phyloP scores from a whole-genome alignment of 2,888 invertebrate species.

The Microplitis manilae region DNA sequence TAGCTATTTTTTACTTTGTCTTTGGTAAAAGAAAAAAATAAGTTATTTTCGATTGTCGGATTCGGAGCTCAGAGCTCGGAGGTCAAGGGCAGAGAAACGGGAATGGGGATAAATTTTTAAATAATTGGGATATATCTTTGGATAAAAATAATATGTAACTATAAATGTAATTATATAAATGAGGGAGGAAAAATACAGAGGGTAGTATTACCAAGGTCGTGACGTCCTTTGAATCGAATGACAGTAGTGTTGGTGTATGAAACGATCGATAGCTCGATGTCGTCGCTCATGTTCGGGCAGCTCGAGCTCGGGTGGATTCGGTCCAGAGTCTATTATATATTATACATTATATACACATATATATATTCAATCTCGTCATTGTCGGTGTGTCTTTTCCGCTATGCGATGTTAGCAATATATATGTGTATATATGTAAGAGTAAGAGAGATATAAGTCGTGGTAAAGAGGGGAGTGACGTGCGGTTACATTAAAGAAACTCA shows the following conservation, averaged over 20 bases:
- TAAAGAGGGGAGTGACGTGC: constrained; percentile 21
- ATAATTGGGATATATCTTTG: background rate
- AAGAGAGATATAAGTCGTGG: constrained; percentile 3
- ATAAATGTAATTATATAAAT: background rate
- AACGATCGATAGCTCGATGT: constrained; percentile 53
- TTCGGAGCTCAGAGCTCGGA: too few species aligned
- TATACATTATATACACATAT: background rate
- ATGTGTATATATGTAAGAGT: constrained; percentile 2
- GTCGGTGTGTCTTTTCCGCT: background rate
- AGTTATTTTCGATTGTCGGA: too few species aligned
- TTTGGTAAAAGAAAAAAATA: too few species aligned
- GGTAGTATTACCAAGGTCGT: constrained; percentile 49
- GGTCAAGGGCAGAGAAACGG: too few species aligned
- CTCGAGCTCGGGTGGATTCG: constrained; percentile 36
- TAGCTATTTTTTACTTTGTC: too few species aligned
- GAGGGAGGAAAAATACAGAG: constrained; percentile 21
- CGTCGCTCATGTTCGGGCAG: constrained; percentile 38
- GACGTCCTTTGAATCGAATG: constrained; percentile 50
- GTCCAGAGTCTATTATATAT: constrained; percentile 33
- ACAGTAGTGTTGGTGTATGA: constrained; percentile 36
- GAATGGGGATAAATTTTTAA: background rate
- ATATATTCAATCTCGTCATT: background rate
- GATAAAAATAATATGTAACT: constrained; percentile 1
- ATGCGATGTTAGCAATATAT: constrained; percentile 4
- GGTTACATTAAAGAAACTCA: constrained; percentile 21